These are phyloP conservation scores for Empidonax alnorum DNA, from an alignment of 2,113 vertebrate genomes.

Conservation along the genomic window DNA sequence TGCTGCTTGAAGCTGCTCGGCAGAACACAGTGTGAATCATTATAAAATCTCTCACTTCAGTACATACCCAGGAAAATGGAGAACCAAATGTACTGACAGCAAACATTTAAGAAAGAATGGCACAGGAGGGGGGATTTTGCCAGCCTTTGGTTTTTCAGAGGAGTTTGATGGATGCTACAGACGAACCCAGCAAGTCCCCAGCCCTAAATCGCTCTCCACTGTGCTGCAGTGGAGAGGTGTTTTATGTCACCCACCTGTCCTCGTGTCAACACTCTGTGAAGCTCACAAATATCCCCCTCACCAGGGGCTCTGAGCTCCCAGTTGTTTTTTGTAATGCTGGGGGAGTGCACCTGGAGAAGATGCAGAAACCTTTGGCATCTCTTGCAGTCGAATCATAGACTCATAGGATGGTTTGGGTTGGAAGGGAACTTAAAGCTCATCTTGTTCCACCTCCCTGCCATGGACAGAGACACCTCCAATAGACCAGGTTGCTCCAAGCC, in stretches of 20 bases:
- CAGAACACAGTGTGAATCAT: slow-evolving; percentile 59
- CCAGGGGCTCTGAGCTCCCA: not conserved
- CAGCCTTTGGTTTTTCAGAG: not conserved
- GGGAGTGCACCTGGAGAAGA: not conserved
- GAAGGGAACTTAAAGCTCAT: not conserved
- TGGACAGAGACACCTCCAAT: not conserved
- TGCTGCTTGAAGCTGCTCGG: slow-evolving; percentile 58
- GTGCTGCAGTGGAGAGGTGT: not conserved
- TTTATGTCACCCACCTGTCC: not conserved
- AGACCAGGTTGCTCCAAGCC: accelerated
- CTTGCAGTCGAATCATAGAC: not conserved
- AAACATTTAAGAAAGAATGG: slow-evolving; percentile 2
- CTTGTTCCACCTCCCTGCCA: not conserved
- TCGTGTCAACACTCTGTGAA: accelerated
- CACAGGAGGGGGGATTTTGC: slow-evolving; percentile 15
- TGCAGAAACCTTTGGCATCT: not conserved
- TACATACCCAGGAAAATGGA: not conserved
- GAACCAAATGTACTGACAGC: slow-evolving; percentile 59
- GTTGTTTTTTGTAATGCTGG: not conserved
- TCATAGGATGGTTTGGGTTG: not conserved
- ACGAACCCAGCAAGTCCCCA: not conserved
- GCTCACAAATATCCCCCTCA: not conserved
- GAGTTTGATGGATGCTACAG: not conserved
- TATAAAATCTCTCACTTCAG: slow-evolving; percentile 42
- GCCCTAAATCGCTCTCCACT: not conserved